A percentile compares a stretch with the other conserved stretches of the same genome.
phyloP scores from a whole-genome alignment of 1,140 invertebrate genomes.

The Lepidurus couesii region DNA sequence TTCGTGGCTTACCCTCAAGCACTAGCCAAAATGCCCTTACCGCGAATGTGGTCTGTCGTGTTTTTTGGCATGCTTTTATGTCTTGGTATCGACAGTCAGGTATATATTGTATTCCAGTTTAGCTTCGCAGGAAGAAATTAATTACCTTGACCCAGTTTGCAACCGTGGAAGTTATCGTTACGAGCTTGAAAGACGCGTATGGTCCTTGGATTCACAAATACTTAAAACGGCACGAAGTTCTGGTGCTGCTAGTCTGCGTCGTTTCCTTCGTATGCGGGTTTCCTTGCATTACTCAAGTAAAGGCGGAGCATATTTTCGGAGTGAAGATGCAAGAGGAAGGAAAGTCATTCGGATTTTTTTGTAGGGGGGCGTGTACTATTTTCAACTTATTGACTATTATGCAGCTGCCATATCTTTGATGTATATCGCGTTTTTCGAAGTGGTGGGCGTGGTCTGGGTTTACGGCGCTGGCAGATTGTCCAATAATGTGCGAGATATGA shows the following conservation, averaged over 20 bases:
- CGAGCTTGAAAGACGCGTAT: conserved; percentile 85
- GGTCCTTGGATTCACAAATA: conserved; percentile 71
- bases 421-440: conserved; percentile 86
- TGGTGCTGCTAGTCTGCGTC: conserved; percentile 74
- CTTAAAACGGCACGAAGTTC: conserved; percentile 75
- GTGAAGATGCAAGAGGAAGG: background rate
- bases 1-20: conserved; percentile 87
- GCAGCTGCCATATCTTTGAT: conserved; percentile 84
- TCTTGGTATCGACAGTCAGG: conserved; percentile 84
- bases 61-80: conserved; percentile 89
- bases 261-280: conserved; percentile 76
- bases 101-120: conserved; percentile 41
- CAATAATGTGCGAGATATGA: conserved; percentile 81
- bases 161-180: conserved; percentile 84
- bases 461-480: conserved; percentile 77
- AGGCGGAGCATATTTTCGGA: background rate
- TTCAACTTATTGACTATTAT: conserved; percentile 88
- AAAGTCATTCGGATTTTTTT: conserved; percentile 37
- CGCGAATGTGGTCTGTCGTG: conserved; percentile 75
- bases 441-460: conserved; percentile 82
- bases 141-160: conserved; percentile 61
- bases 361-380: conserved; percentile 85
- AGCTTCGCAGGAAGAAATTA: conserved; percentile 19
- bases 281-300: conserved; percentile 73
- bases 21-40: conserved; percentile 77